Evolutionary conservation across 2,888 invertebrate genomes (phyloP).

Genomic region (Zygaena filipendulae): DNA sequence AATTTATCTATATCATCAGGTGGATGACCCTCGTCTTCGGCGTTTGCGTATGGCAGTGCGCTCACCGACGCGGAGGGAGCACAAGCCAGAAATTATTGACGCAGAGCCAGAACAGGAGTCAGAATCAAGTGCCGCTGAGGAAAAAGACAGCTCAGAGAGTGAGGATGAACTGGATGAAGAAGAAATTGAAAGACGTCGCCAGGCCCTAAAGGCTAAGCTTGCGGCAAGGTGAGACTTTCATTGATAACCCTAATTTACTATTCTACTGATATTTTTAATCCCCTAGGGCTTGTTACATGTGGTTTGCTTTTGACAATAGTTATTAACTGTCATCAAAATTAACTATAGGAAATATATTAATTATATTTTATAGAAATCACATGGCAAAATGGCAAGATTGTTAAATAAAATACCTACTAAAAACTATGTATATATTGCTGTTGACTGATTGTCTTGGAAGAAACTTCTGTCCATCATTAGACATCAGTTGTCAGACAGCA

Average conservation of each 20-base stretch:
- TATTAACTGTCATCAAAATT: no score
- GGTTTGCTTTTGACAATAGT: no score
- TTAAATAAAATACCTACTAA: no score
- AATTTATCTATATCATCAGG: constrained; percentile 29
- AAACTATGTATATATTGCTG: no score
- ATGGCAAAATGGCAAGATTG: no score
- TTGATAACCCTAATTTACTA: no score
- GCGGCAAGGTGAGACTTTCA: constrained; percentile 37
- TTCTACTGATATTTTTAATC: background rate
- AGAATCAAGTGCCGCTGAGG: constrained; percentile 53
- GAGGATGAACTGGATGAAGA: constrained; percentile 88
- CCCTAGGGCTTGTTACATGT: no score
- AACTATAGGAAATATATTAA: no score
- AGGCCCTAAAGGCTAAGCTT: constrained; percentile 57
- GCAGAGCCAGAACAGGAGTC: constrained; percentile 51
- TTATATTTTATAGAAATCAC: no score
- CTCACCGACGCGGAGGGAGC: constrained; percentile 67
- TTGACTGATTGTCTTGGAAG: no score
- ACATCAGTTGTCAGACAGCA: no score
- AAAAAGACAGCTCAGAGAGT: constrained; percentile 69
- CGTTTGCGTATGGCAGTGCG: constrained; percentile 69
- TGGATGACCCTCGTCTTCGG: constrained; percentile 86
- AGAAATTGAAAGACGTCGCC: constrained; percentile 86
- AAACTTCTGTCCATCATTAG: no score
- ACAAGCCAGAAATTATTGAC: constrained; percentile 58